A percentile compares a stretch with the other conserved stretches of the same genome.
Evolutionary conservation across 2,888 invertebrate genomes (phyloP).

Genomic region (Steinernema scapterisci): DNA sequence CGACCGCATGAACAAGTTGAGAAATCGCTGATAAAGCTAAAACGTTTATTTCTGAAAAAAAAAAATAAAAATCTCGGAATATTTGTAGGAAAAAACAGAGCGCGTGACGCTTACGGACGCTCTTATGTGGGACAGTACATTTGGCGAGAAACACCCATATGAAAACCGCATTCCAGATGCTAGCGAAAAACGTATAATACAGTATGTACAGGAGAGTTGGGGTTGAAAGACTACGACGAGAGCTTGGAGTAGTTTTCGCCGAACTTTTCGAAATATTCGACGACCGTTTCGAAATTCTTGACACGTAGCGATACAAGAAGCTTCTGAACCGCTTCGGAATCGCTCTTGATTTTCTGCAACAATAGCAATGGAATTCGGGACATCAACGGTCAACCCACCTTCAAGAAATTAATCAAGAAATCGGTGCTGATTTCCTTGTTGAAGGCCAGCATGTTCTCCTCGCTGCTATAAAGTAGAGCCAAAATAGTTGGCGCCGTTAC

Average conservation of each 20-base stretch:
- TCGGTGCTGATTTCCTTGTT: neutral
- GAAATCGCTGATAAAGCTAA: neutral
- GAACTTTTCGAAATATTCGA: neutral
- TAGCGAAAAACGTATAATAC: neutral
- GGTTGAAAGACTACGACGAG: neutral
- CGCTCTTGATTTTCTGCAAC: constrained; percentile 15
- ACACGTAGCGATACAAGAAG: neutral
- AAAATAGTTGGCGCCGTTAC: neutral
- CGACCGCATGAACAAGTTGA: neutral
- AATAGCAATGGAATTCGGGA: too few species aligned
- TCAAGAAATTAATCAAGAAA: neutral
- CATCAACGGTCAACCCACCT: too few species aligned
- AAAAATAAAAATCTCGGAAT: neutral
- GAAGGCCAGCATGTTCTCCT: neutral
- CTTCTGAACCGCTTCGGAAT: neutral
- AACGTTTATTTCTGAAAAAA: neutral
- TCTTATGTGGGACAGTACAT: neutral
- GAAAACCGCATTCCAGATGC: constrained; percentile 32
- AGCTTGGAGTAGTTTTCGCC: neutral
- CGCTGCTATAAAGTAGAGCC: neutral
- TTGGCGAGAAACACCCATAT: constrained; percentile 1
- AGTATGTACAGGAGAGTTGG: constrained; percentile 1
- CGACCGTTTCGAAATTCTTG: neutral
- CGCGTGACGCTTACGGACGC: too few species aligned
- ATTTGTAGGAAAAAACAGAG: neutral